Evolutionary conservation across 2,888 invertebrate species (phyloP).

Genomic region (Drosophila niveifrons): DNA sequence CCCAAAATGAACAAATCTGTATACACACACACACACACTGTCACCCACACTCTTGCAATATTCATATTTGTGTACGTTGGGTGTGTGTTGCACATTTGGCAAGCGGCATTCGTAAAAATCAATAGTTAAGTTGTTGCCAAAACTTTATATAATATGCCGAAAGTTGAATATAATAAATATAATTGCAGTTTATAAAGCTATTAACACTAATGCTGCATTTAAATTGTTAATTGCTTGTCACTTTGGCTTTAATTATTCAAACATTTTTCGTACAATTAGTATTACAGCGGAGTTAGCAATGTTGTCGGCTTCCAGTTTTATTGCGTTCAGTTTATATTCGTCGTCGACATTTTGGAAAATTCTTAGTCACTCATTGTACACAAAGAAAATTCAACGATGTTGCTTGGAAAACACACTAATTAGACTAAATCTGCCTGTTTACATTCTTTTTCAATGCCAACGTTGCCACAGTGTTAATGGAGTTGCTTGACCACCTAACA

Average conservation of each 20-base stretch:
- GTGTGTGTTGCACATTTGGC: constrained; percentile 52
- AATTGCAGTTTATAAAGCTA: background rate
- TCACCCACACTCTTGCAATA: constrained; percentile 6
- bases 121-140: constrained; percentile 45
- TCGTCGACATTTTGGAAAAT: constrained; percentile 13
- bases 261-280: constrained; percentile 26
- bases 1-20: constrained; percentile 57
- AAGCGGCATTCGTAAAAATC: constrained; percentile 59
- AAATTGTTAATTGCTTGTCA: background rate
- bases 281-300: constrained; percentile 10
- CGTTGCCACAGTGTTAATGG: constrained; percentile 26
- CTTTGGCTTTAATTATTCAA: constrained; percentile 24
- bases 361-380: constrained; percentile 9
- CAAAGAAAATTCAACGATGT: constrained; percentile 4
- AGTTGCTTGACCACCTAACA: constrained; percentile 13
- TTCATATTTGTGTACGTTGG: constrained; percentile 4
- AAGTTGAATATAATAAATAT: background rate
- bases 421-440: constrained; percentile 45
- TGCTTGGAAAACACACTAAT: constrained; percentile 14
- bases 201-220: background rate
- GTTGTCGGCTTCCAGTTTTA: background rate
- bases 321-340: constrained; percentile 1
- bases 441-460: constrained; percentile 38
- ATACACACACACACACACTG: constrained; percentile 13
- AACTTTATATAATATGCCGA: constrained; percentile 31